Percentiles rank a stretch among this genome's conserved stretches.
These are phyloP conservation scores for Achroia grisella DNA, from an alignment of 1,140 invertebrate species.

Conservation along the genomic window DNA sequence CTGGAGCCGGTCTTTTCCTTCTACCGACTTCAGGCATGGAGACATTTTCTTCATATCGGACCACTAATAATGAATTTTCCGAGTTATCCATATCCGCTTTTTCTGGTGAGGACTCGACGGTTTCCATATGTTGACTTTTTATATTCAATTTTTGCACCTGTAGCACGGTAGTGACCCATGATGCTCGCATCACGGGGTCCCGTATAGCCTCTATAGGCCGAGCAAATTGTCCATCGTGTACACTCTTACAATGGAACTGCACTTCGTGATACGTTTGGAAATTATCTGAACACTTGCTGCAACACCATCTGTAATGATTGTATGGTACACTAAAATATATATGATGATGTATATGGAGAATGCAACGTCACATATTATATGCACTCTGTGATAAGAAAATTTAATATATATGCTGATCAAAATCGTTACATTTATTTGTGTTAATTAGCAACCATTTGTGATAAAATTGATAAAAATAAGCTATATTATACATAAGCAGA, in stretches of 20 bases:
- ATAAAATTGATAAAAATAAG: too few species aligned
- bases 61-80: conserved; percentile 50
- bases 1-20: conserved; percentile 5
- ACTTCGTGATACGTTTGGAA: conserved; percentile 55
- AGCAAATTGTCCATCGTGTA: conserved; percentile 14
- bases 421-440: too few species aligned
- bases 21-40: conserved; percentile 17
- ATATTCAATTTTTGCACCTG: conserved; percentile 29
- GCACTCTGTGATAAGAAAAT: too few species aligned
- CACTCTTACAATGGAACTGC: conserved; percentile 48
- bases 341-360: too few species aligned
- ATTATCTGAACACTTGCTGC: conserved; percentile 31
- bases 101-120: neutral
- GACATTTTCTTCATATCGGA: conserved; percentile 44
- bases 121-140: conserved; percentile 5
- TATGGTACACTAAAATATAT: too few species aligned
- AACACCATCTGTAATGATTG: conserved; percentile 27
- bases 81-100: neutral
- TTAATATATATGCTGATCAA: too few species aligned
- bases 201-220: conserved; percentile 37
- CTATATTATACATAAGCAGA: too few species aligned
- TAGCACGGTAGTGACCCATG: conserved; percentile 40
- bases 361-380: too few species aligned
- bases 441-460: too few species aligned
- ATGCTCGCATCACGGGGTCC: conserved; percentile 22